Evolutionary conservation across 2,797 vertebrate genomes (phyloP).

Genomic region (Alfaro cultratus): DNA sequence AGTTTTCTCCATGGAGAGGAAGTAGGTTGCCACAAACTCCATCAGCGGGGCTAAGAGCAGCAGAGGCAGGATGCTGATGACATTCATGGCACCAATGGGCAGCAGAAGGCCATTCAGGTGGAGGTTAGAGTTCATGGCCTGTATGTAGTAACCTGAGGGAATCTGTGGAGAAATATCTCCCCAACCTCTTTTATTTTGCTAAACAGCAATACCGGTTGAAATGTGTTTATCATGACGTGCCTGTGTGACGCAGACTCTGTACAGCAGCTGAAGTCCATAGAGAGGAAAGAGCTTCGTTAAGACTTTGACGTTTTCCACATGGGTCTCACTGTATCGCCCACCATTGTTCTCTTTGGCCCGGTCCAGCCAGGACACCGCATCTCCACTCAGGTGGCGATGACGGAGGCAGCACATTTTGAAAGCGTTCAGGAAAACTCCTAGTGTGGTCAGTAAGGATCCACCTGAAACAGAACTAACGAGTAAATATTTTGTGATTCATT

Average conservation of each 20-base stretch:
- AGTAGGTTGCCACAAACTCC: constrained; percentile 80
- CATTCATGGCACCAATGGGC: constrained; percentile 88
- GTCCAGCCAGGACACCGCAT: constrained; percentile 83
- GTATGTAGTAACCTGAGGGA: constrained; percentile 93
- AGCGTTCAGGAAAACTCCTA: constrained; percentile 85
- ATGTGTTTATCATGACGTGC: constrained; percentile 67
- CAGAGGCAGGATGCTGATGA: constrained; percentile 87
- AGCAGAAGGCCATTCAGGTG: constrained; percentile 83
- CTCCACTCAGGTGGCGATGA: constrained; percentile 73
- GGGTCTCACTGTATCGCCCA: constrained; percentile 83
- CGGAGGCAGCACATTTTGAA: constrained; percentile 77
- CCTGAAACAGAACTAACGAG: constrained; percentile 64
- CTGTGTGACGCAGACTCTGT: constrained; percentile 88
- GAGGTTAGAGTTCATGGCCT: constrained; percentile 91
- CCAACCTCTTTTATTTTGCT: constrained; percentile 4
- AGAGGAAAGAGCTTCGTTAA: constrained; percentile 87
- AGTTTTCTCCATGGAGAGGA: constrained; percentile 71
- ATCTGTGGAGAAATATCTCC: constrained; percentile 74
- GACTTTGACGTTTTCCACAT: constrained; percentile 88
- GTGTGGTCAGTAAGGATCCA: constrained; percentile 80
- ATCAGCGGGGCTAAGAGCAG: constrained; percentile 87
- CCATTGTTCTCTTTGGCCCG: constrained; percentile 89
- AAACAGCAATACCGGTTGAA: not conserved
- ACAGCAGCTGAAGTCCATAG: constrained; percentile 88
- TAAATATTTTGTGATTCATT: not conserved